phyloP scores from a whole-genome alignment of 2,113 vertebrate species.

The Vidua chalybeata region DNA sequence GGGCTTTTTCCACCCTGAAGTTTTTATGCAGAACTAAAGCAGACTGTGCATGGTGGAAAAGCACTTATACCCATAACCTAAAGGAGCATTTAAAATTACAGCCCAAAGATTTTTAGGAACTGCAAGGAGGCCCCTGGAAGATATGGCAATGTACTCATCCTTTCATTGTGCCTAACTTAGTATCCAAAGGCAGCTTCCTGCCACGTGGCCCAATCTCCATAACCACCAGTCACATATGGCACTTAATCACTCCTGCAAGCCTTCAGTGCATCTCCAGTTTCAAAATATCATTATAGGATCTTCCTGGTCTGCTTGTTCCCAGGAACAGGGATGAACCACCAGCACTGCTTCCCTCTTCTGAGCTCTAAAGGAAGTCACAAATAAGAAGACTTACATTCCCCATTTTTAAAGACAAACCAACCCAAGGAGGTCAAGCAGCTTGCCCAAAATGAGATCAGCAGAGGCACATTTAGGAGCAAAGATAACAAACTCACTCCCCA shows the following conservation, averaged over 20 bases:
- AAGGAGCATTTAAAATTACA: neutral
- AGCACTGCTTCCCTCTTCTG: neutral
- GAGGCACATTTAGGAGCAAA: neutral
- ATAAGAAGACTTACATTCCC: neutral
- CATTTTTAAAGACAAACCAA: neutral
- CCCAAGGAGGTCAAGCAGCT: neutral
- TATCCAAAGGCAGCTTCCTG: neutral
- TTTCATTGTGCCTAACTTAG: neutral
- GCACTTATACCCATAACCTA: neutral
- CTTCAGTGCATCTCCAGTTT: neutral
- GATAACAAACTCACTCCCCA: neutral
- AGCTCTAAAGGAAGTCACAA: neutral
- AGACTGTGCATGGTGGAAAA: neutral
- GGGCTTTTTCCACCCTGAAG: fast-evolving
- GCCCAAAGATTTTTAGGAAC: neutral
- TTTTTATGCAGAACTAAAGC: neutral
- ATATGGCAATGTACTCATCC: neutral
- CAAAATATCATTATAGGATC: neutral
- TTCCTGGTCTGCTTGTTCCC: neutral
- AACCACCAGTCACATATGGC: conserved; percentile 34
- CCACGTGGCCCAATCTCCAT: neutral
- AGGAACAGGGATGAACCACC: neutral
- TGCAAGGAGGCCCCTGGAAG: neutral
- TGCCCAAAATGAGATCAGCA: neutral
- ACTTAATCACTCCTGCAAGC: conserved; percentile 8